These are phyloP conservation scores for Craniophora ligustri DNA, from an alignment of 2,888 invertebrate genomes.

Conservation along the genomic window DNA sequence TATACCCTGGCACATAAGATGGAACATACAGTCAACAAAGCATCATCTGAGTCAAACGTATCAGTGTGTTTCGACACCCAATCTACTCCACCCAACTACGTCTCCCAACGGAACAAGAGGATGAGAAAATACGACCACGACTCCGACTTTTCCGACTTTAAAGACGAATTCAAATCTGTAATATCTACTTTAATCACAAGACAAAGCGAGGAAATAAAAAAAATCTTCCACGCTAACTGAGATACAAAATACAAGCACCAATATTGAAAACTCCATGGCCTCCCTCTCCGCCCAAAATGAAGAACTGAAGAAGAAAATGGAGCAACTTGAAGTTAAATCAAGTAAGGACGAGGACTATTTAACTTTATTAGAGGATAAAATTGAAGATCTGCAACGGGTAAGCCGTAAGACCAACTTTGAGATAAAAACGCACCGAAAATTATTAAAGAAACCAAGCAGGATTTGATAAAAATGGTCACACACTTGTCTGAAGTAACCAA, in stretches of 20 bases:
- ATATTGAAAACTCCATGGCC: conserved; percentile 5
- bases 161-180: not conserved
- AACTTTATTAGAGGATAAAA: conserved; percentile 7
- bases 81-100: not conserved
- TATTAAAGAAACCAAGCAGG: not conserved
- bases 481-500: conserved; percentile 1
- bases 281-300: conserved; percentile 7
- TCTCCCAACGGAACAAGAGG: not conserved
- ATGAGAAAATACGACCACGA: not conserved
- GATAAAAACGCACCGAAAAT: conserved; percentile 6
- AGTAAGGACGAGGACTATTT: conserved; percentile 9
- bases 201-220: not conserved
- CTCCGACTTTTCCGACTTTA: not conserved
- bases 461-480: conserved; percentile 2
- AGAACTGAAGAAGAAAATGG: conserved; percentile 11
- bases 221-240: not conserved
- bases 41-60: not conserved
- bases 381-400: conserved; percentile 2
- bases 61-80: not conserved
- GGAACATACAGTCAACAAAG: not conserved
- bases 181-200: not conserved
- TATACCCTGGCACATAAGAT: not conserved
- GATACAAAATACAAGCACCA: not conserved
- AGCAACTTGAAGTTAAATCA: not conserved
- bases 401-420: not conserved